Evolutionary conservation across 1,140 invertebrate genomes (phyloP), one percentile per base, ranked within the genome.

Genomic region (Drosophila funebris): DNA sequence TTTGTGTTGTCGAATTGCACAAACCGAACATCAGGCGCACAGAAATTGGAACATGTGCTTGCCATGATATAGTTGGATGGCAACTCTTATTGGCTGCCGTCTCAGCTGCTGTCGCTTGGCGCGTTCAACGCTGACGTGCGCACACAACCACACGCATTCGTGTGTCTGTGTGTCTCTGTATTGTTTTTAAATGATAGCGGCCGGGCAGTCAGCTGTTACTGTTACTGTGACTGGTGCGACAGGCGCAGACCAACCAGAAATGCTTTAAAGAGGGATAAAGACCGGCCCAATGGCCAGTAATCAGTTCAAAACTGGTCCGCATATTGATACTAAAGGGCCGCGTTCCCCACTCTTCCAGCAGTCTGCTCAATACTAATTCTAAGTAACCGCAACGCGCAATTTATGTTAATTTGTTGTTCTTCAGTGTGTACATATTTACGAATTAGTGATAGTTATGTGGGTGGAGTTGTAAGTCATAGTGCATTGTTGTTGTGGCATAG

Each of bases 1-100:
- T 87, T 91, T 88, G 90, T 91, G 85, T 90, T 91, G 90, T 91
- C 90, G 90, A 91, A 91, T 91, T 75, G 68, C 73, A 88, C 75
- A 90, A 90, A 90, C 83, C 73, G 76, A 70, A 29, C 56, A 90
- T 20, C 69, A 91, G 90, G 90, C 85, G 82, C 87, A 5, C 90
- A 91, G 73, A 5, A 70, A n/a, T 37, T 0, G 0, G 0, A 2
- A 66, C 58, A 70, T 73, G 84, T 82, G 82, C 60, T 72, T 69
- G 85, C 79, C 72, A 84, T 91, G 90, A 73, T 80, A 88, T 87
- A 91, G 90, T 91, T 91, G 90, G 90, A 88, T 91, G 90, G 80
- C 74, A 79, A 81, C 82, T 87, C 90, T 91, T 91, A 91, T 91
- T 91, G 90, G 90, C 90, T 91, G 90, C 76, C 79, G 69, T 73